Conservation (phyloP, 2,113 vertebrate genomes). For the Odocoileus hemionus region DNA sequence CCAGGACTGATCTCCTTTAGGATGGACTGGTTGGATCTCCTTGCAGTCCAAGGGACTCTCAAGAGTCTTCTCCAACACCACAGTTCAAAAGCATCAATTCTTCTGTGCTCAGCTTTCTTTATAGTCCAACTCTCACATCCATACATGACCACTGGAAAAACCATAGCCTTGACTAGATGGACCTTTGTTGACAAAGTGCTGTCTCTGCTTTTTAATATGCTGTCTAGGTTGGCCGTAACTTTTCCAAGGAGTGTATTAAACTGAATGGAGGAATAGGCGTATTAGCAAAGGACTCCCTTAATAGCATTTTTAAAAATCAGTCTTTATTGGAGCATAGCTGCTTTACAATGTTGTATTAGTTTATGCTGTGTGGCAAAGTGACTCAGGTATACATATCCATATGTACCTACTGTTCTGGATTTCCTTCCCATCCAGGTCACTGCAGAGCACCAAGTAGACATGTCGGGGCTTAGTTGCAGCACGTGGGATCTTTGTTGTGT, state of each 20-base stretch:
- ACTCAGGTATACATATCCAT: not conserved
- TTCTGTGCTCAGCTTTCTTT: accelerated
- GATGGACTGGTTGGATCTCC: not conserved
- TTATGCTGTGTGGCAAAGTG: not conserved
- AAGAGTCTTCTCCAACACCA: not conserved
- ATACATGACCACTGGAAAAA: not conserved
- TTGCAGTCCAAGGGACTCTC: not conserved
- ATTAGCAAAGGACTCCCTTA: not conserved
- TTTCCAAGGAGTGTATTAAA: not conserved
- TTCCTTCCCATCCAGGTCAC: not conserved
- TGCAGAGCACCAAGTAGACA: not conserved
- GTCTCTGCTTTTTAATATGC: not conserved
- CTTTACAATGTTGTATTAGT: not conserved
- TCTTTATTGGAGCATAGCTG: not conserved
- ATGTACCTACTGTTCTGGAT: not conserved
- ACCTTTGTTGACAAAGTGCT: not conserved
- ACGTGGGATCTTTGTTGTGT: not conserved
- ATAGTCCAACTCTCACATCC: not conserved
- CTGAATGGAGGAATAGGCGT: not conserved
- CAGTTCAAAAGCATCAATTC: not conserved
- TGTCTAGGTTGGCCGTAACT: not conserved
- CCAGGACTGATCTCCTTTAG: not conserved
- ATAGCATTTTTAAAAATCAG: not conserved
- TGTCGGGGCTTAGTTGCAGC: not conserved
- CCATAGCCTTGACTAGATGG: not conserved